Evolutionary conservation across 2,113 vertebrate species (phyloP), one percentile per base, ranked within the genome.

Genomic region (Eclectus roratus): DNA sequence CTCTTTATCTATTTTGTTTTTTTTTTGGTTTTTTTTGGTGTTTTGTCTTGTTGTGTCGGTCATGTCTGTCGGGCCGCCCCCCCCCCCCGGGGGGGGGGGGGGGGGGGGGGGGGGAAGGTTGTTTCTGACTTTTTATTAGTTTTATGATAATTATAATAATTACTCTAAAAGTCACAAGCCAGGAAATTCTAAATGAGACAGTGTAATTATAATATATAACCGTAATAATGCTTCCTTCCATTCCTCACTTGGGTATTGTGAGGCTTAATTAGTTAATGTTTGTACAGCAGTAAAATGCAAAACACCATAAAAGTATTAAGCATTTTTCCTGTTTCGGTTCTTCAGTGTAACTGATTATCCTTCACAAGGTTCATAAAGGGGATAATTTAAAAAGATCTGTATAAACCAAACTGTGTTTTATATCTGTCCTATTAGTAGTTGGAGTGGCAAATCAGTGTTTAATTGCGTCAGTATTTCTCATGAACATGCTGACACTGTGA

Each of bases 221-320:
- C 6, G 5, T 72, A 95, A 93, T 90, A 94, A 91, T 94, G 58
- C 80, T 94, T 95, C 91, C 91, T 96, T 96, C 85, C 85, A 92
- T 82, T 92, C 89, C 76, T 94, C 88, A 77, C 85, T 94, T 94
- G 88, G 85, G 66, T 92, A 90, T 96, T 96, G 78, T 91, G 84
- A 97, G 55, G 47, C 73, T 92, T 93, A 97, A 94, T 97, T 92
- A 86, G 89, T 94, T 94, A 86, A 86, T 93, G 47, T 92, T 97
- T 95, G 85, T 96, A 77, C 53, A 93, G 66, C 65, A 94, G 61
- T 89, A 91, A 97, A 94, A 91, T 89, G 39, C 56, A 92, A 95
- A 91, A 56, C 31, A 77, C 56, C 10, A 13, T 81, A 63, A 58
- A 95, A 96, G 17, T 88, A 85, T 86, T 88, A 88, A 85, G 58